Base-by-base conservation (phyloP, 2,113 vertebrate species). In the Poeciliopsis turrubarensis region DNA sequence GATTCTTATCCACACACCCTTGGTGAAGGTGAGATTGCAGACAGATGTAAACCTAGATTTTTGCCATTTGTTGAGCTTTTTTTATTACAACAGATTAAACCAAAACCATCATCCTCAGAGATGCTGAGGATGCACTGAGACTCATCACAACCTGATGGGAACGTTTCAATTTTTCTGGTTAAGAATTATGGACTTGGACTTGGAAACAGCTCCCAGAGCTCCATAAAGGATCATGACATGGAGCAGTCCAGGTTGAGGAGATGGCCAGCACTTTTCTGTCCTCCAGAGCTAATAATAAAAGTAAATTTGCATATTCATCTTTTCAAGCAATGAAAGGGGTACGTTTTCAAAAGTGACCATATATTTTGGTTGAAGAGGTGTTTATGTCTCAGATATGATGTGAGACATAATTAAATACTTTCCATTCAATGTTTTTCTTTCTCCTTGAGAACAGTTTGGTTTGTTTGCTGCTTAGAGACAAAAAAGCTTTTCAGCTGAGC, bases 381-480 rank as follows among this genome's bases (percentile, higher is more conserved):
- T 57, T 57, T 57, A 57, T n/a, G 63, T 22, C 63, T 34, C 22
- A 22, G 10, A 32, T 30, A 63, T 14, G 26, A 39, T 17, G 73
- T 25, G n/a, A 73, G 4, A 60, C 31, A 41, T 47, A 19, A 47
- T 77, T 34, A 76, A 71, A 72, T 27, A 0, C 10, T 77, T 77
- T 68, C 69, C 68, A 78, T 31, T 26, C 44, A 47, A 47, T 3
- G 0, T 79, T 69, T 78, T 60, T 66, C 77, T 69, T 78, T 60
- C 47, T 31, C 83, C 65, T 64, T 31, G 51, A 26, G 54, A 61
- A n/a, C 64, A 69, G 73, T 73, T 70, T 31, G 6, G n/a, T 81
- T 75, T 76, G 72, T 76, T 78, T 70, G 66, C 68, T 73, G 66
- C 66, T 79, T 27, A 51, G 57, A 82, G 77, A 67, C 75, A 70